A percentile compares a stretch with the other conserved stretches of the same genome.
Conservation (phyloP, 35 echinoderm and acorn worm species). For the Apostichopus californicus region DNA sequence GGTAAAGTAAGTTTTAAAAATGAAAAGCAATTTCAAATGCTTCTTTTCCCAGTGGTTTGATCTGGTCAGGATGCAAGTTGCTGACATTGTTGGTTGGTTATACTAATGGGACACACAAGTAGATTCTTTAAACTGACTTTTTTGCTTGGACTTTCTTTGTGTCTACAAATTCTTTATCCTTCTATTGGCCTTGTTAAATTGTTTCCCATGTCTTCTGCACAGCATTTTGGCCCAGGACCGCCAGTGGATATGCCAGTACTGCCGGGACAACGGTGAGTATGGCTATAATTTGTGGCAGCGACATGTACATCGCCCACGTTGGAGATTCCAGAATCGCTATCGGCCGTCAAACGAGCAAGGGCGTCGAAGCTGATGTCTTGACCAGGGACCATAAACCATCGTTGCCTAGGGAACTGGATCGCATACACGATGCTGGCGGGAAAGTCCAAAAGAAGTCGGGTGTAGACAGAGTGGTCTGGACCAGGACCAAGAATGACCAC, state of each 20-base stretch:
- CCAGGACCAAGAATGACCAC: conserved; percentile 77
- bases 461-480: conserved; percentile 93
- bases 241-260: conserved; percentile 88
- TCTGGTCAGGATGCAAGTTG: too few species aligned
- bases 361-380: conserved; percentile 61
- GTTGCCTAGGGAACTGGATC: conserved; percentile 62
- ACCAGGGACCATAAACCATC: conserved; percentile 94
- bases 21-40: too few species aligned
- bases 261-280: conserved; percentile 91
- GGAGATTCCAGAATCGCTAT: conserved; percentile 88
- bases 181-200: too few species aligned
- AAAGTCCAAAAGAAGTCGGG: conserved; percentile 82
- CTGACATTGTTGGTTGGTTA: too few species aligned
- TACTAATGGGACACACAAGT: too few species aligned
- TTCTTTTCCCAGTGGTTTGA: too few species aligned
- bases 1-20: too few species aligned
- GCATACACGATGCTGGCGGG: conserved; percentile 78
- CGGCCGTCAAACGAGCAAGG: conserved; percentile 49
- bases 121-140: too few species aligned
- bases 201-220: not conserved
- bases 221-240: conserved; percentile 81
- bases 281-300: conserved; percentile 80
- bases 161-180: too few species aligned
- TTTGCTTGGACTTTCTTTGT: too few species aligned
- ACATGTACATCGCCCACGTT: conserved; percentile 95